Evolutionary conservation across 2,113 vertebrate genomes (phyloP).

Genomic region (Phrynocephalus versicolor): DNA sequence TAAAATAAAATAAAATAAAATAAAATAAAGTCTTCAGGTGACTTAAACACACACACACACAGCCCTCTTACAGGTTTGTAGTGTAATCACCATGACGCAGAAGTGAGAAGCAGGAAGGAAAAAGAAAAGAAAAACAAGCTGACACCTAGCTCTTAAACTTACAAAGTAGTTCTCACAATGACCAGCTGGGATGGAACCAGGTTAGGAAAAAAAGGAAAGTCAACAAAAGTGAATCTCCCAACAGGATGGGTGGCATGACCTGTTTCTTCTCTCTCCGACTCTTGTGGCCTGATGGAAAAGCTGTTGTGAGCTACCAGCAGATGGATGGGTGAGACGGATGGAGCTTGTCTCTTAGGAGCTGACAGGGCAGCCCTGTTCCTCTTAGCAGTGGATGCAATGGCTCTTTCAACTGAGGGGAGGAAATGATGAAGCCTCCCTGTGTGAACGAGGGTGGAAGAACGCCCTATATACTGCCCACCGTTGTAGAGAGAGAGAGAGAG

Average conservation of each 20-base stretch:
- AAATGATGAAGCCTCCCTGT: too few relatives aligned
- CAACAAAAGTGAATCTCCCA: neutral
- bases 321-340: neutral
- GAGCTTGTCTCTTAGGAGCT: neutral
- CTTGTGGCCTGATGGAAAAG: neutral
- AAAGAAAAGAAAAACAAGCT: neutral
- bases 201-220: neutral
- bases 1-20: too few relatives aligned
- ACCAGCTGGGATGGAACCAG: neutral
- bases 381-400: too few relatives aligned
- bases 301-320: neutral
- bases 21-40: neutral
- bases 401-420: too few relatives aligned
- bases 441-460: too few relatives aligned
- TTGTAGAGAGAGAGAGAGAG: too few relatives aligned
- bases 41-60: neutral
- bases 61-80: neutral
- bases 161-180: neutral
- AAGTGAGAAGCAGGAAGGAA: neutral
- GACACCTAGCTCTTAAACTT: neutral
- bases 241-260: too few relatives aligned
- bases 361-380: neutral
- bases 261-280: neutral
- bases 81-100: neutral
- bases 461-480: too few relatives aligned